phyloP scores from a whole-genome alignment of 2,797 vertebrate species.

The Anguilla obscura region DNA sequence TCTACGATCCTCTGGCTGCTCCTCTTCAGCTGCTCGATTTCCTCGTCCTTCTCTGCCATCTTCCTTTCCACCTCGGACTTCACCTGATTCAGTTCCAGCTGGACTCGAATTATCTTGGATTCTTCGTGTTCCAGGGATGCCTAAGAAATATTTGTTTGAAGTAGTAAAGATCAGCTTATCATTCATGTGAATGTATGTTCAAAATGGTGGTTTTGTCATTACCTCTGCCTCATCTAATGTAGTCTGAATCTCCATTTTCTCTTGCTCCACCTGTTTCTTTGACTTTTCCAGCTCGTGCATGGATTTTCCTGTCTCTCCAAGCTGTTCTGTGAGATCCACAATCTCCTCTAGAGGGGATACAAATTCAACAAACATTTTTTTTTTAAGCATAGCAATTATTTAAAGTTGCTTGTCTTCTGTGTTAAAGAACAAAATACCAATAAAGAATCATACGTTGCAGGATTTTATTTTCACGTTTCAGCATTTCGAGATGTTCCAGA shows the following conservation, averaged over 20 bases:
- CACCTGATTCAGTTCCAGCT: constrained; percentile 85
- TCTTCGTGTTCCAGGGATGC: constrained; percentile 86
- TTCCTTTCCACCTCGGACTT: constrained; percentile 85
- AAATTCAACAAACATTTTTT: neutral
- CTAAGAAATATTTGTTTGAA: constrained; percentile 53
- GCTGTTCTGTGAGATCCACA: constrained; percentile 82
- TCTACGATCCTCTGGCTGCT: constrained; percentile 83
- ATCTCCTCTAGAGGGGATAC: constrained; percentile 79
- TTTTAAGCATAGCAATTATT: neutral
- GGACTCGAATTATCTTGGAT: constrained; percentile 82
- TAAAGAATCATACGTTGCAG: constrained; percentile 41
- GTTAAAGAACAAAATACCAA: neutral
- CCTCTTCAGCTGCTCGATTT: constrained; percentile 87
- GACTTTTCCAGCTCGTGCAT: constrained; percentile 86
- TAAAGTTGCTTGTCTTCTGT: neutral
- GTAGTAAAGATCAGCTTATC: no score
- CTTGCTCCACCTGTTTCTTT: constrained; percentile 80
- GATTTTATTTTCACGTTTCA: constrained; percentile 58
- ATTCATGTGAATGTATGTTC: neutral
- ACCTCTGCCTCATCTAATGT: constrained; percentile 89
- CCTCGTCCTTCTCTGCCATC: constrained; percentile 85
- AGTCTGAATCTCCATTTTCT: constrained; percentile 81
- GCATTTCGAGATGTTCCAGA: constrained; percentile 72
- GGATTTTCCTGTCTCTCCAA: constrained; percentile 81
- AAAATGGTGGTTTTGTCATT: constrained; percentile 33